Evolutionary conservation across 2,113 vertebrate genomes (phyloP).

Genomic region (Eudyptes chrysolophus): DNA sequence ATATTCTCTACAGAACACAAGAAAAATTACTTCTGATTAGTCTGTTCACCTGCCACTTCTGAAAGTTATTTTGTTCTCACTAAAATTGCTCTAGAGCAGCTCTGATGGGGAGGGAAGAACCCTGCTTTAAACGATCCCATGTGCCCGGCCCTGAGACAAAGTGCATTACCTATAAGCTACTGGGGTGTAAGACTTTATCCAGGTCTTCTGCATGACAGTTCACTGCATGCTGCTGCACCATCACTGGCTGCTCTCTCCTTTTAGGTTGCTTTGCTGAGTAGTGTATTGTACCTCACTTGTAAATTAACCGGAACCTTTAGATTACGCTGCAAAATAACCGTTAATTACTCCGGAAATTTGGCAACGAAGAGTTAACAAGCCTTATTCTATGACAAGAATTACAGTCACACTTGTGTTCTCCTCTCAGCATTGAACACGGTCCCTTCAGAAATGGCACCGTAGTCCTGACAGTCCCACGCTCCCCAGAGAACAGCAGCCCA

Average conservation of each 20-base stretch:
- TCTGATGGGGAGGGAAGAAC: constrained; percentile 47
- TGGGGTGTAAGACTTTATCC: constrained; percentile 34
- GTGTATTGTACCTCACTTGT: constrained; percentile 69
- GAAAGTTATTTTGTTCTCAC: constrained; percentile 57
- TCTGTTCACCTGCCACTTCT: constrained; percentile 55
- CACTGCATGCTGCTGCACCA: constrained; percentile 78
- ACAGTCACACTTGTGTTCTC: neutral
- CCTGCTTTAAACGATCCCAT: neutral
- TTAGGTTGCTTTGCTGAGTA: constrained; percentile 73
- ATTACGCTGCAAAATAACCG: constrained; percentile 60
- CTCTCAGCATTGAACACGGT: neutral
- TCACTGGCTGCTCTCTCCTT: constrained; percentile 67
- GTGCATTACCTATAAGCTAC: constrained; percentile 28
- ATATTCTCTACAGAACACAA: constrained; percentile 56
- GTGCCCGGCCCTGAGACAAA: constrained; percentile 2
- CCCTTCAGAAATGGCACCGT: neutral
- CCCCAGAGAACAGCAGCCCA: neutral
- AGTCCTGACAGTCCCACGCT: neutral
- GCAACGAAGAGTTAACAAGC: constrained; percentile 66
- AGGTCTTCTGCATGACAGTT: constrained; percentile 77
- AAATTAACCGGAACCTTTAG: constrained; percentile 68
- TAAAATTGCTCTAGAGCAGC: constrained; percentile 60
- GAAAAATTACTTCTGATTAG: constrained; percentile 21
- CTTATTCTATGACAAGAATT: constrained; percentile 72
- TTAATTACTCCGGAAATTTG: constrained; percentile 72